phyloP scores from a whole-genome alignment of 2,113 vertebrate species.

The Gobius niger region DNA sequence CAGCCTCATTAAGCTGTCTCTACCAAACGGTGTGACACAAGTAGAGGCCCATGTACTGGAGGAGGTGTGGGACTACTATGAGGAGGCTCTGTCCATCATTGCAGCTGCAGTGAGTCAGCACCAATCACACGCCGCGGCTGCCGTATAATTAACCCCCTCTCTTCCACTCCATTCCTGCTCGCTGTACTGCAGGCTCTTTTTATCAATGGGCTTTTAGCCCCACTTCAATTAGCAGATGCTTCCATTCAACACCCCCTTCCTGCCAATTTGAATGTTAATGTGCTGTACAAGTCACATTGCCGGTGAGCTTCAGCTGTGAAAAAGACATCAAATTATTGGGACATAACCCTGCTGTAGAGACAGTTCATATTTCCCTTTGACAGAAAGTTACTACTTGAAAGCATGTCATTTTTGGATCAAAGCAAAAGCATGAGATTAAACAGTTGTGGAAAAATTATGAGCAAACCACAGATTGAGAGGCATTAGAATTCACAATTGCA shows the following conservation, averaged over 20 bases:
- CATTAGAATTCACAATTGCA: conserved; percentile 18
- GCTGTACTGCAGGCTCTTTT: conserved; percentile 70
- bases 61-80: conserved; percentile 85
- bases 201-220: conserved; percentile 76
- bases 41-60: conserved; percentile 77
- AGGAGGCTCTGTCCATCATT: conserved; percentile 83
- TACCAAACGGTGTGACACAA: conserved; percentile 77
- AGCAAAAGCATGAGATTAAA: conserved; percentile 59
- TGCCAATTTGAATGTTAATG: conserved; percentile 76
- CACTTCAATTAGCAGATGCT: conserved; percentile 78
- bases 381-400: conserved; percentile 49
- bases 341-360: conserved; percentile 48
- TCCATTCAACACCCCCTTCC: conserved; percentile 77
- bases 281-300: conserved; percentile 65
- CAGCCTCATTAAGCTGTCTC: conserved; percentile 84
- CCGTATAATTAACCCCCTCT: conserved; percentile 72
- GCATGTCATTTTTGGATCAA: conserved; percentile 59
- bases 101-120: conserved; percentile 81
- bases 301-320: conserved; percentile 63
- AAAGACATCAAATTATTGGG: conserved; percentile 67
- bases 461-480: conserved; percentile 23
- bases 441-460: conserved; percentile 34
- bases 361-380: conserved; percentile 59
- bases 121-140: conserved; percentile 48
- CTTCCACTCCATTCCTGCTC: conserved; percentile 56